phyloP scores from a whole-genome alignment of 2,888 invertebrate genomes.

The Liopterus haemorrhoidalis region DNA sequence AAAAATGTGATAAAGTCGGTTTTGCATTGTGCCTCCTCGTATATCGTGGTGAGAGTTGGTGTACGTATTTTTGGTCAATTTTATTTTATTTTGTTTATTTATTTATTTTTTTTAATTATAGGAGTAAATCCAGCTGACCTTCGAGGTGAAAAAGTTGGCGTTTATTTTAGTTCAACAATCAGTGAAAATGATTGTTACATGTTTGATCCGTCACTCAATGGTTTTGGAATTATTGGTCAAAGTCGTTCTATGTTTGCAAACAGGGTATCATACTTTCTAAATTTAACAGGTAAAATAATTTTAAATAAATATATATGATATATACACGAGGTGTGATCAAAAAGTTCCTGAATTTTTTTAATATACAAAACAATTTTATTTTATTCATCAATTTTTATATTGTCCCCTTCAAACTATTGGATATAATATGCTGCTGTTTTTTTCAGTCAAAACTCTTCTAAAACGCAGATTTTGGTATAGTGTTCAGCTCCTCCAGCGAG shows the following conservation, averaged over 20 bases:
- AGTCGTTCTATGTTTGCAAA: constrained; percentile 92
- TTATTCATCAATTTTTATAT: too few relatives aligned
- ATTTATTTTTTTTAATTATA: constrained; percentile 33
- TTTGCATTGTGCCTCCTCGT: too few relatives aligned
- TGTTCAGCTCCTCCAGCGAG: too few relatives aligned
- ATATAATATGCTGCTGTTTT: not conserved
- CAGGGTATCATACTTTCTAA: constrained; percentile 85
- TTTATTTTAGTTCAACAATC: constrained; percentile 45
- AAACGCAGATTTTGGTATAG: too few relatives aligned
- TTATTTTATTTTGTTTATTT: too few relatives aligned
- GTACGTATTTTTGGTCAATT: too few relatives aligned
- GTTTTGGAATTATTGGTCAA: constrained; percentile 64
- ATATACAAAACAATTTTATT: too few relatives aligned
- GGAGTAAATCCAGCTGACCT: constrained; percentile 46
- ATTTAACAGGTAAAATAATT: constrained; percentile 71
- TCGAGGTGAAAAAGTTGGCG: constrained; percentile 44
- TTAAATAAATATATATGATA: not conserved
- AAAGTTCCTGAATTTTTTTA: too few relatives aligned
- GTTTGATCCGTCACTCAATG: constrained; percentile 50
- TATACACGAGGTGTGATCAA: not conserved
- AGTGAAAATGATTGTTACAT: constrained; percentile 47
- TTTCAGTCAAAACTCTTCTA: not conserved
- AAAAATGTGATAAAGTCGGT: too few relatives aligned
- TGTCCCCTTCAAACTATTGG: too few relatives aligned
- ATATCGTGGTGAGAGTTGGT: too few relatives aligned